phyloP scores from a whole-genome alignment of 2,888 invertebrate genomes.

The Thymelicus sylvestris region DNA sequence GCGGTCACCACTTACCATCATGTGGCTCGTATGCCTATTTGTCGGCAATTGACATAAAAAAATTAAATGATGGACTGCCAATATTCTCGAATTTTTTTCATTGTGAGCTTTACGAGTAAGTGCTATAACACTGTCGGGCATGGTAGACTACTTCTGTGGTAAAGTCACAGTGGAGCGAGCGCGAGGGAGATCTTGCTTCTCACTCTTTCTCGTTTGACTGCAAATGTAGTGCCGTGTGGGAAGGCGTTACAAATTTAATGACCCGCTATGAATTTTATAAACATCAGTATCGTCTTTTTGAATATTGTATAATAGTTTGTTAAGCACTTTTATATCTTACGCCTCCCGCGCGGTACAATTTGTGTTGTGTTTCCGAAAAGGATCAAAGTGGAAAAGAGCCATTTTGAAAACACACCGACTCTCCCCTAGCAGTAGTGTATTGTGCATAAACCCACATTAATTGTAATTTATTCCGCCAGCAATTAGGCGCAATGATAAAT shows the following conservation, averaged over 20 bases:
- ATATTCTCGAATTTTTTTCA: slow-evolving; percentile 71
- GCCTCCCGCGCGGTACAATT: slow-evolving; percentile 81
- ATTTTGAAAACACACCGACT: slow-evolving; percentile 94
- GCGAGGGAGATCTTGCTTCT: slow-evolving; percentile 46
- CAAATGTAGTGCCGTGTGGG: slow-evolving; percentile 66
- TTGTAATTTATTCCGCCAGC: slow-evolving; percentile 67
- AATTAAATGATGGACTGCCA: slow-evolving; percentile 68
- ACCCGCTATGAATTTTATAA: slow-evolving; percentile 47
- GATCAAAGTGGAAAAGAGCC: slow-evolving; percentile 93
- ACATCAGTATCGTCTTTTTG: slow-evolving; percentile 54
- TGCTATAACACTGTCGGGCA: slow-evolving; percentile 65
- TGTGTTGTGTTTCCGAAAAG: slow-evolving; percentile 96
- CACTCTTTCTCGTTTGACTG: slow-evolving; percentile 62
- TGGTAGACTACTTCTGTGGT: slow-evolving; percentile 73
- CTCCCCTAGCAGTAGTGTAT: slow-evolving; percentile 73
- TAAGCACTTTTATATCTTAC: slow-evolving; percentile 46
- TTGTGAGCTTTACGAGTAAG: slow-evolving; percentile 69
- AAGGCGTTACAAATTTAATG: slow-evolving; percentile 43
- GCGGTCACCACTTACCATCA: slow-evolving; percentile 45
- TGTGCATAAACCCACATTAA: slow-evolving; percentile 64
- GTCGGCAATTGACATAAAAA: neutral
- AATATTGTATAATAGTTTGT: slow-evolving; percentile 46
- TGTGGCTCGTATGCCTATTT: neutral
- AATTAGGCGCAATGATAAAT: slow-evolving; percentile 67
- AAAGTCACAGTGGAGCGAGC: slow-evolving; percentile 74